Base-by-base conservation (phyloP, 2,888 invertebrate species). In the Frankliniella intonsa region DNA sequence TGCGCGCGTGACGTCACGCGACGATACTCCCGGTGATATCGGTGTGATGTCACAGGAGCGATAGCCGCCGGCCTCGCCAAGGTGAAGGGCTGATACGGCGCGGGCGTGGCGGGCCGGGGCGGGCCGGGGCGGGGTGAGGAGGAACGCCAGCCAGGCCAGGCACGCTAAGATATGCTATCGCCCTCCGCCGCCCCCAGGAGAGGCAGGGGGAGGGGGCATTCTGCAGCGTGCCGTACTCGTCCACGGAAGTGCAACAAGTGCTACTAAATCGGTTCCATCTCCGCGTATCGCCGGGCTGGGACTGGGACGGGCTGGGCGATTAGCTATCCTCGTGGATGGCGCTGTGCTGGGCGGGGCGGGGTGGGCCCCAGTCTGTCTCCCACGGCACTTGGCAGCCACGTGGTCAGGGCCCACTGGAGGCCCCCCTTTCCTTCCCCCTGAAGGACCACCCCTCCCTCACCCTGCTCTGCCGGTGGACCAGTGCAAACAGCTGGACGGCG, bases 61-160 rank as follows among this genome's bases (percentile, higher is more conserved):
- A 76, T 76, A 76, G 69, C 38, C 38, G 38, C 38, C 38, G 38
- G 38, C 38, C 69, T 62, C 69, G 25, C 69, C 69, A 76, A 76
- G 69, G 69, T 76, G 69, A 76, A 76, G 69, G 69, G 69, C 69
- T 76, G 69, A 76, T 76, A 76, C 25, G 69, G 69, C 69, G 62
- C 62, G 19, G 62, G 55, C 55, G 17, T 55, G 17, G 55, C 55
- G 9, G 51, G 51, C 51, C 9, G n/a, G n/a, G n/a, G n/a, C n/a
- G 55, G 2, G 55, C 14, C 55, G 55, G 2, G 55, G 55, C 55
- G 55, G 11, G 55, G 55, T 17, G 55, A 17, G 55, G 55, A 11
- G 55, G 55, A 17, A 14, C 17, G 55, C 38, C 38, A 38, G 38
- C 38, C 38, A 38, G 38, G 38, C 38, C 69, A 22, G 22, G 69